These are phyloP conservation scores for Sebastes aleutianus DNA, from an alignment of 2,797 vertebrate genomes.

Conservation along the genomic window DNA sequence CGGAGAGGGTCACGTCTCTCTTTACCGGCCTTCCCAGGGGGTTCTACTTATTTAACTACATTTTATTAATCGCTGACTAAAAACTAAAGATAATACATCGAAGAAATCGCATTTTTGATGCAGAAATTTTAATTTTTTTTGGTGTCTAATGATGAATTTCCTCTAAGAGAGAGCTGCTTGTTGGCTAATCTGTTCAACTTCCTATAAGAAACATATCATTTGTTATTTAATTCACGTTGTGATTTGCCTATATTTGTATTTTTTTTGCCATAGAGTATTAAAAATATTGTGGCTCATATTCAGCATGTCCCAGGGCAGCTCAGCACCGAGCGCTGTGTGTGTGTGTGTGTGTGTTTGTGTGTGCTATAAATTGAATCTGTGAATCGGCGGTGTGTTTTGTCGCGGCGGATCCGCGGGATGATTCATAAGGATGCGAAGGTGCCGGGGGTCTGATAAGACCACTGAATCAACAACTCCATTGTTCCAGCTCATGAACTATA, in stretches of 20 bases:
- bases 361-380: neutral
- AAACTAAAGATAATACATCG: neutral
- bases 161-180: neutral
- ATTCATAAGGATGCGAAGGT: slow-evolving; percentile 41
- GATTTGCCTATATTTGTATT: neutral
- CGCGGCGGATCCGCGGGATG: slow-evolving; percentile 14
- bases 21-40: neutral
- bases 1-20: neutral
- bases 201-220: neutral
- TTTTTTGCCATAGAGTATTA: neutral
- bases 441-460: slow-evolving; percentile 29
- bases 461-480: slow-evolving; percentile 34
- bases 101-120: neutral
- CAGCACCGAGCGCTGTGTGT: neutral
- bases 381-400: neutral
- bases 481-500: slow-evolving; percentile 22
- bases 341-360: neutral
- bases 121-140: neutral
- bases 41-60: neutral
- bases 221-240: neutral
- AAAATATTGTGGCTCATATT: neutral
- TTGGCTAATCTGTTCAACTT: neutral
- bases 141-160: neutral
- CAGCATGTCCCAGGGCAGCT: neutral
- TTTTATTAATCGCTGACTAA: slow-evolving; percentile 12